Base-by-base conservation (phyloP, 1,140 invertebrate genomes). In the Ceratitis capitata region DNA sequence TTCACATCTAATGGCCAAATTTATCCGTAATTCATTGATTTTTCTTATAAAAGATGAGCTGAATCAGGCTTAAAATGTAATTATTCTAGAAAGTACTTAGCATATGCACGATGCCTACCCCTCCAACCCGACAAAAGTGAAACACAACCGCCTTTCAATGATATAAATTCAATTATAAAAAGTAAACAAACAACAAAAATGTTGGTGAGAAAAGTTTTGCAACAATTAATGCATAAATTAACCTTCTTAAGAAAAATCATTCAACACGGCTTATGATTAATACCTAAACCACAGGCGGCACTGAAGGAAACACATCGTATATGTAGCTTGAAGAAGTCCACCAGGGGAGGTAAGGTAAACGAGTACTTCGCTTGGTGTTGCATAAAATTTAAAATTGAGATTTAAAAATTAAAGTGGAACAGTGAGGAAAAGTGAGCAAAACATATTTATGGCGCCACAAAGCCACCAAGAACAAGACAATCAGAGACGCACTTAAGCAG, bases 191-290 rank as follows among this genome's bases (percentile, higher is more conserved):
- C 53, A 84, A 42, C 53, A 23, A 56, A 84, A 84, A 56, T 84
- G 53, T 23, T n/a, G 14, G 53, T 42, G 64, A 42, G 23, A 61
- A 61, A 84, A 84, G 58, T 56, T 51, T 45, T 61, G 58, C 53
- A 84, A 84, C 83, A 84, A 84, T 84, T 84, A 84, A 84, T 84
- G 83, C 83, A 84, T 84, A 84, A 84, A 84, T 84, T 84, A 84
- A 84, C 83, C 83, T 84, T 84, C 83, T 84, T 84, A 84, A 84
- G 83, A 45, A 64, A 61, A 56, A 61, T 84, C 83, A 56, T 61
- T 56, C 83, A 58, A 61, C 83, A 84, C 83, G 26, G 45, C 83
- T 84, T 84, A 78, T 78, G 39, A 45, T 78, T 78, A 78, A 78
- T 78, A 45, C 39, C 39, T 7, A 47, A 78, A 78, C 39, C 69